These are phyloP conservation scores for Tympanoctomys barrerae DNA, from an alignment of 2,797 vertebrate genomes.

Conservation along the genomic window DNA sequence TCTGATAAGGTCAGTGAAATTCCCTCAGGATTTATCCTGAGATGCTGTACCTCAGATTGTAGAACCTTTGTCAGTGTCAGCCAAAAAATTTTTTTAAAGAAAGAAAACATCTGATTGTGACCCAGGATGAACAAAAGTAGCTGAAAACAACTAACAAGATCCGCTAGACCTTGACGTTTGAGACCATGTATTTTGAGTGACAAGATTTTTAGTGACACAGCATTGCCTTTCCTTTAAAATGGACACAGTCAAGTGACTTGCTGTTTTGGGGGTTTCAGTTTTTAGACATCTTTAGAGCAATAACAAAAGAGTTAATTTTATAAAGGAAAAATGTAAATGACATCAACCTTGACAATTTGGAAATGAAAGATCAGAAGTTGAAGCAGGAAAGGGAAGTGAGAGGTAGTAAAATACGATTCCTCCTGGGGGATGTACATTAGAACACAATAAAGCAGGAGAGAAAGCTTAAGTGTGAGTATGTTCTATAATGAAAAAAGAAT, in stretches of 20 bases:
- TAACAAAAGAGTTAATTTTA: slow-evolving; percentile 59
- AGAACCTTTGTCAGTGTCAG: no score
- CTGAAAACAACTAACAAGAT: slow-evolving; percentile 46
- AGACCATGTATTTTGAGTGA: slow-evolving; percentile 48
- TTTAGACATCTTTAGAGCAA: slow-evolving; percentile 53
- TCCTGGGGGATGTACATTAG: slow-evolving; percentile 22
- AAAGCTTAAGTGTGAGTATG: not conserved
- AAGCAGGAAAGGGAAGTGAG: slow-evolving; percentile 82
- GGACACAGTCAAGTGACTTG: slow-evolving; percentile 33
- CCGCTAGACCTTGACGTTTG: slow-evolving; percentile 63
- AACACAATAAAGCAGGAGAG: slow-evolving; percentile 47
- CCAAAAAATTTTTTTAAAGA: not conserved
- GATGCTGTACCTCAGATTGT: no score
- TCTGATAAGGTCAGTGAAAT: no score
- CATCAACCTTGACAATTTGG: slow-evolving; percentile 72
- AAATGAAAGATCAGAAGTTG: slow-evolving; percentile 74
- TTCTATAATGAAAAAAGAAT: not conserved
- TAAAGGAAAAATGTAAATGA: slow-evolving; percentile 75
- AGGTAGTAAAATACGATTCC: slow-evolving; percentile 52
- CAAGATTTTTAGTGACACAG: slow-evolving; percentile 53
- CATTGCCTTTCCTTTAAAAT: slow-evolving; percentile 67
- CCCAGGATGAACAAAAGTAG: slow-evolving; percentile 38
- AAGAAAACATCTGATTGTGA: slow-evolving; percentile 17
- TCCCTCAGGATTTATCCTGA: no score
- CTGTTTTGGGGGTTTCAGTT: slow-evolving; percentile 38